Evolutionary conservation across 2,113 vertebrate genomes (phyloP), one percentile per base, ranked within the genome.

Genomic region (Crotalus tigris): DNA sequence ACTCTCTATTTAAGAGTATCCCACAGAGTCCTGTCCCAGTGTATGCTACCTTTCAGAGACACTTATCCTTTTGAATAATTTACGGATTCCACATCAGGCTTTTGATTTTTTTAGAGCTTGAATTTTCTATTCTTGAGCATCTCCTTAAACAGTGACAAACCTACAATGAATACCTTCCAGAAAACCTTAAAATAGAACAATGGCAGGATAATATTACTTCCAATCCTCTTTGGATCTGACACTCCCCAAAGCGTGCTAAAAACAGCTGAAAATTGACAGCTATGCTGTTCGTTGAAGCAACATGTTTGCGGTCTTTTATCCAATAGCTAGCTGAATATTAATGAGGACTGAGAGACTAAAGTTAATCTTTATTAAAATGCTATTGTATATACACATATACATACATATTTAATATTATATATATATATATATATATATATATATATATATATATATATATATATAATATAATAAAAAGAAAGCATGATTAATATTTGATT

Each of bases 81-180:
- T 39, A 58, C 57, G 95, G 87, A 94, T 94, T 92, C 55, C 95
- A 95, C 90, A 90, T 94, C 90, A 95, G 94, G 92, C 85, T 95
- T 95, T 95, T 88, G 91, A 94, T 85, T 96, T 97, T 97, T 89
- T 95, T 89, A 94, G 54, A 90, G 92, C 93, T 95, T 90, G 87
- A 93, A 94, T 94, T 55, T 94, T 93, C 93, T 92, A 58, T 92
- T 94, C 94, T 94, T 64, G 85, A 57, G 92, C 90, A 89, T 81
- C 87, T 85, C 94, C 92, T 95, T 91, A 94, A 94, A 95, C 96
- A 95, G 93, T 94, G 90, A 91, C 94, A 95, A 96, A 96, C 94
- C 95, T 95, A 95, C 95, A 96, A 95, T 95, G 94, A 96, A 81
- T 69, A 96, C 94, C 88, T 96, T 95, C 64, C 55, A 95, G 93